Conservation (phyloP, 1,140 invertebrate genomes). For the Bombus difficillimus region DNA sequence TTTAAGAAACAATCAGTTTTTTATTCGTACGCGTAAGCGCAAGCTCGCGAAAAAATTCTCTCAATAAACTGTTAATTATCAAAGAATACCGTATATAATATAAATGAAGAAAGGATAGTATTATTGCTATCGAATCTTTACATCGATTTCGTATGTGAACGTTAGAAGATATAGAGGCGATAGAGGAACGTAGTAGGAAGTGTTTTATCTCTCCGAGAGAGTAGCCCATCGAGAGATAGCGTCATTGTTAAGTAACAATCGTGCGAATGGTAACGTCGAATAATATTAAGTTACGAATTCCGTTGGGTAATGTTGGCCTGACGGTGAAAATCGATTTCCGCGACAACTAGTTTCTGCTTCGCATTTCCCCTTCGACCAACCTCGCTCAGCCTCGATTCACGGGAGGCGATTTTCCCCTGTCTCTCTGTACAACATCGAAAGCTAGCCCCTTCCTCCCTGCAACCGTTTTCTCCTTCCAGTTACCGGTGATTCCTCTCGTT, state of each 20-base stretch:
- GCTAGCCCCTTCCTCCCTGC: no score
- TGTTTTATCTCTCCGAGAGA: background rate
- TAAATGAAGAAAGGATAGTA: background rate
- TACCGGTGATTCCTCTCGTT: constrained; percentile 11
- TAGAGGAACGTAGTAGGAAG: background rate
- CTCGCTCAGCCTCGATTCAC: constrained; percentile 26
- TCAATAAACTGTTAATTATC: background rate
- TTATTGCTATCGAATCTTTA: background rate
- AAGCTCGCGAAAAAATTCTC: background rate
- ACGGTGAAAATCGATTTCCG: constrained; percentile 68
- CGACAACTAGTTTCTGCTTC: constrained; percentile 65
- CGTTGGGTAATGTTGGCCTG: constrained; percentile 58
- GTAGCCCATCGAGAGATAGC: constrained; percentile 23
- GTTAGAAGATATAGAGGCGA: background rate
- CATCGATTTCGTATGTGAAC: background rate
- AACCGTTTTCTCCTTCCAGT: background rate
- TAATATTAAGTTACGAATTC: constrained; percentile 71
- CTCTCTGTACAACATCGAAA: background rate
- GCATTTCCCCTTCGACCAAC: constrained; percentile 40
- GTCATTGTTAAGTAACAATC: constrained; percentile 68
- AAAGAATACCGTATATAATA: background rate
- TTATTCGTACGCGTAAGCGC: no score
- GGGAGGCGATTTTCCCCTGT: background rate
- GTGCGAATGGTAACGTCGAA: constrained; percentile 60
- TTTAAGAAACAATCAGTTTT: background rate